Base-by-base conservation (phyloP, 1,140 invertebrate species). In the Dendroctonus ponderosae region DNA sequence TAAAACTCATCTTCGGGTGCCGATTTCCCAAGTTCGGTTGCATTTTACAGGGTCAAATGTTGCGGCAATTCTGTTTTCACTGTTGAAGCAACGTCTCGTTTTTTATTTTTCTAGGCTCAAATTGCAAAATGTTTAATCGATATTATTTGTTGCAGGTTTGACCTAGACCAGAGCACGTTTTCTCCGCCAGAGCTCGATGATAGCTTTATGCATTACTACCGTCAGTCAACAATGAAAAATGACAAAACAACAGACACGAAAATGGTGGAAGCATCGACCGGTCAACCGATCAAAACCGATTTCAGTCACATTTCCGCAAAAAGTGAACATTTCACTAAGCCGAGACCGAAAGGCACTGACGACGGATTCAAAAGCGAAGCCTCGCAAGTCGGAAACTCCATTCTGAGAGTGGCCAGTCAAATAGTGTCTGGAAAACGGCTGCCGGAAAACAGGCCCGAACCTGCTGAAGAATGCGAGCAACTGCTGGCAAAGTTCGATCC, bases 121-220 rank as follows among this genome's bases (percentile, higher is more conserved):
- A 26, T 26, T 26, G 26, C 26, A 26, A 26, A 26, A 26, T 26
- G 26, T 26, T 26, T 26, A 26, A 26, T 26, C 15, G 37, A 3
- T 2, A n/a, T 12, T 8, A 78, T 66, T 77, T 53, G 75, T 77
- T 78, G 6, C 79, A 90, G 89, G 77, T 87, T 86, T 59, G 87
- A 89, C 73, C 85, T 88, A 67, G 83, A 85, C 60, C 84, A 86
- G 49, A 84, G 81, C 62, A 80, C 87, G 11, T 85, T 87, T 69
- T 89, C 88, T 38, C 88, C 88, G 15, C 87, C 88, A 9, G 84
- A 85, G 9, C 83, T 87, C 49, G 87, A 90, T 74, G 87, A 89
- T 66, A 86, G 82, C 48, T 90, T 89, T 73, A 87, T 89, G 75
- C 68, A 68, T 39, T 74, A 75, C 62, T 74, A 75, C 66, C 70